phyloP scores from a whole-genome alignment of 1,140 invertebrate species.

The Pseudomyrmex cubaensis region DNA sequence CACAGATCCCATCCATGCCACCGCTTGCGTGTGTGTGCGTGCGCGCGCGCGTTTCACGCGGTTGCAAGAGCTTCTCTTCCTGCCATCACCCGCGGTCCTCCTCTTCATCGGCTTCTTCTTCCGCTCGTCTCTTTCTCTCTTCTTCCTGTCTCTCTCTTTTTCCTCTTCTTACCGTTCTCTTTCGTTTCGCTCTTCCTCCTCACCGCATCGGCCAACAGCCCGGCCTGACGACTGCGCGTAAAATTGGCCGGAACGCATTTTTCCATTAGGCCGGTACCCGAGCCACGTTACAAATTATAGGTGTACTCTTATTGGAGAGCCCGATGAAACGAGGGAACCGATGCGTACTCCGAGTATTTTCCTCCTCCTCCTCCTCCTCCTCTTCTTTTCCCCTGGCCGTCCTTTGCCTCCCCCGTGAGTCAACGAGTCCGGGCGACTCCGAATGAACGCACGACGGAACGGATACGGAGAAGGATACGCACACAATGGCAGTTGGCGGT shows the following conservation, averaged over 20 bases:
- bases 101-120: conserved; percentile 41
- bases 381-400: no score
- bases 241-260: conserved; percentile 81
- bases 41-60: conserved; percentile 27
- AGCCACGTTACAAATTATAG: conserved; percentile 81
- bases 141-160: conserved; percentile 17
- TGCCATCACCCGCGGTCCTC: conserved; percentile 11
- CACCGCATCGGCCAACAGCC: conserved; percentile 63
- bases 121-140: conserved; percentile 37
- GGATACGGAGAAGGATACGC: background rate
- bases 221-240: conserved; percentile 72
- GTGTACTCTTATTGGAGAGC: conserved; percentile 77
- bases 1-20: background rate
- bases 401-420: background rate
- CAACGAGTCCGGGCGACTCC: conserved; percentile 18
- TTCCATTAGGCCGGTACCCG: conserved; percentile 78
- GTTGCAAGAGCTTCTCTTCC: conserved; percentile 45
- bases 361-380: conserved; percentile 24
- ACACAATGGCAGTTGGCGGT: conserved; percentile 13
- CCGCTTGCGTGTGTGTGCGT: background rate
- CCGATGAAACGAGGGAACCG: conserved; percentile 73
- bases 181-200: background rate
- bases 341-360: conserved; percentile 64
- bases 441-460: conserved; percentile 40
- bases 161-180: background rate